Conservation (phyloP, 2,797 vertebrate genomes). For the Paratrypauchen microcephalus region DNA sequence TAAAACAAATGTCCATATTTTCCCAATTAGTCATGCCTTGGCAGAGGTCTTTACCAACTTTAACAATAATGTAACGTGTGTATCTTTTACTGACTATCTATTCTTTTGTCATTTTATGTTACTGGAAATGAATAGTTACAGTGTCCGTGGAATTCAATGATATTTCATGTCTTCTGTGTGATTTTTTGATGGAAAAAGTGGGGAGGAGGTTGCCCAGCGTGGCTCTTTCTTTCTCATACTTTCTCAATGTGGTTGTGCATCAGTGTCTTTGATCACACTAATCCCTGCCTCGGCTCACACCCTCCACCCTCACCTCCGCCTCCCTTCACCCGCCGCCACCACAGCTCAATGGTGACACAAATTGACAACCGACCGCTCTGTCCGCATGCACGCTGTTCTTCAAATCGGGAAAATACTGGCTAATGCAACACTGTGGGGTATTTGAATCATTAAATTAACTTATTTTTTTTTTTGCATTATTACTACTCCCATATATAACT, state of each 20-base stretch:
- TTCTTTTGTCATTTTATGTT: neutral
- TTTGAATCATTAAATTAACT: neutral
- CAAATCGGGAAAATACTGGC: constrained; percentile 21
- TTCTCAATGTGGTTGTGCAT: constrained; percentile 63
- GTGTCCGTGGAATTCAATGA: constrained; percentile 57
- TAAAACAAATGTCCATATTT: neutral
- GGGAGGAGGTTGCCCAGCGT: constrained; percentile 36
- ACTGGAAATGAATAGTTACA: constrained; percentile 47
- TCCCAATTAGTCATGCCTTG: neutral
- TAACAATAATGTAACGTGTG: neutral
- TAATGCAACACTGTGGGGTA: constrained; percentile 32
- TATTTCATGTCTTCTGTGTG: constrained; percentile 63
- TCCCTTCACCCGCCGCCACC: constrained; percentile 59
- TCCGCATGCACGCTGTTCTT: constrained; percentile 34
- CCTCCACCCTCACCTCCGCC: constrained; percentile 28
- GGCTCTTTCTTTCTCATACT: constrained; percentile 62
- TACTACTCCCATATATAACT: neutral
- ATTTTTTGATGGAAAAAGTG: constrained; percentile 60
- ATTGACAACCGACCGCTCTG: constrained; percentile 71
- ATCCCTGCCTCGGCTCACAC: constrained; percentile 64
- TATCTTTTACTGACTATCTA: neutral
- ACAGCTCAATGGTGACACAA: constrained; percentile 69
- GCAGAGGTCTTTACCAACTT: neutral
- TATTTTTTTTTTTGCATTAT: neutral
- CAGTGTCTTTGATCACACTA: constrained; percentile 76